Evolutionary conservation across 1,140 invertebrate species (phyloP).

Genomic region (Drosophila hydei): DNA sequence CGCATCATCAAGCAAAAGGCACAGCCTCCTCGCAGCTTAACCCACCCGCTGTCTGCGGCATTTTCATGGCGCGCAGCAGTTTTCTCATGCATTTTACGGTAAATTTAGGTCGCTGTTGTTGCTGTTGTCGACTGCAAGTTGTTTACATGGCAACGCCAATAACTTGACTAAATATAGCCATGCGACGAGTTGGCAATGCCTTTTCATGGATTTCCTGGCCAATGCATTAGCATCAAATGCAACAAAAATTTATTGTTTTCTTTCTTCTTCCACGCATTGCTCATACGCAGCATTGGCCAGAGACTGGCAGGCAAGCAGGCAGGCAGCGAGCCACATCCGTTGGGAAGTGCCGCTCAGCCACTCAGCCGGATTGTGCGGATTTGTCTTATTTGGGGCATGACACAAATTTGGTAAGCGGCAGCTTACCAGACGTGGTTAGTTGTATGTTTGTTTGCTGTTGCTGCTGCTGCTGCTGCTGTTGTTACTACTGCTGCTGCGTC

Average conservation of each 20-base stretch:
- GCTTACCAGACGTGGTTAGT: slow-evolving; percentile 24
- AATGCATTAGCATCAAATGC: slow-evolving; percentile 54
- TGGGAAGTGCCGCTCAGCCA: slow-evolving; percentile 50
- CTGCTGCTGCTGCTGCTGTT: slow-evolving; percentile 5
- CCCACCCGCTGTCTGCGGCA: slow-evolving; percentile 34
- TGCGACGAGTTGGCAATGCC: slow-evolving; percentile 51
- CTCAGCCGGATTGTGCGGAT: slow-evolving; percentile 63
- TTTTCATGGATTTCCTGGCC: slow-evolving; percentile 70
- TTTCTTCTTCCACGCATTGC: slow-evolving; percentile 39
- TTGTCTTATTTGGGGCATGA: slow-evolving; percentile 80
- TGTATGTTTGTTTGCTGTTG: slow-evolving; percentile 26
- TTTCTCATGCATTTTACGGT: slow-evolving; percentile 78
- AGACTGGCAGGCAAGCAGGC: not conserved
- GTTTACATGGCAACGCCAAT: slow-evolving; percentile 76
- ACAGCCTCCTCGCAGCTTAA: slow-evolving; percentile 6
- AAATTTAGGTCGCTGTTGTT: slow-evolving; percentile 68
- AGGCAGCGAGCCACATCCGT: slow-evolving; percentile 49
- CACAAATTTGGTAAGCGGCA: slow-evolving; percentile 75
- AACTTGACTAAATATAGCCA: slow-evolving; percentile 75
- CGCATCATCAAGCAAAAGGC: not conserved
- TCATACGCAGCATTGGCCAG: slow-evolving; percentile 29
- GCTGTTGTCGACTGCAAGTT: slow-evolving; percentile 52
- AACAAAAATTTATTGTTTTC: slow-evolving; percentile 27
- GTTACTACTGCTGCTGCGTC: slow-evolving; percentile 24
- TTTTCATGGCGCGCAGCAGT: slow-evolving; percentile 44